These are phyloP conservation scores for Sphinx pinastri DNA, from an alignment of 2,888 invertebrate genomes.

Conservation along the genomic window DNA sequence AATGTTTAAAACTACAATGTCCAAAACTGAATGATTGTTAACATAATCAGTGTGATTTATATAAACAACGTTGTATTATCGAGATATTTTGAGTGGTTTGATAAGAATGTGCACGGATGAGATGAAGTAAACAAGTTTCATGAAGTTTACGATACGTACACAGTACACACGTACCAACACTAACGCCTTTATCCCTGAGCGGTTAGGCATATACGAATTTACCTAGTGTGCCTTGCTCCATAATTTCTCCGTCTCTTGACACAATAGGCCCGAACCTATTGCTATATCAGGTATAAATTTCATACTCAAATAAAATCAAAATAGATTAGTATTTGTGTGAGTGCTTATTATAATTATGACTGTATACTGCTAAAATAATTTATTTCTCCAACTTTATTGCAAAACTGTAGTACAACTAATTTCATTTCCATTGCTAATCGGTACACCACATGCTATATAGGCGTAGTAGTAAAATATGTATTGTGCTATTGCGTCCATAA, in stretches of 20 bases:
- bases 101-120: conserved; percentile 34
- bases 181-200: too few species aligned
- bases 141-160: background rate
- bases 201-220: too few species aligned
- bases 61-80: conserved; percentile 35
- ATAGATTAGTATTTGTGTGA: too few species aligned
- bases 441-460: background rate
- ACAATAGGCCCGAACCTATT: too few species aligned
- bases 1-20: conserved; percentile 1
- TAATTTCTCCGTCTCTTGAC: too few species aligned
- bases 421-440: background rate
- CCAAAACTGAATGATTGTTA: conserved; percentile 31
- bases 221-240: too few species aligned
- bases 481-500: conserved; percentile 19
- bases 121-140: background rate
- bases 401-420: background rate
- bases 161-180: too few species aligned
- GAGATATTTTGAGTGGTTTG: conserved; percentile 38
- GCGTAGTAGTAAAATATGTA: conserved; percentile 10
- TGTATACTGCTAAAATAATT: too few species aligned
- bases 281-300: too few species aligned
- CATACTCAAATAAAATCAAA: too few species aligned
- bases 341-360: too few species aligned
- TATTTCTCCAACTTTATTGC: background rate
- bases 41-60: conserved; percentile 42